Evolutionary conservation across 2,797 vertebrate genomes (phyloP), one percentile per base, ranked within the genome.

Genomic region (Spea hammondii): DNA sequence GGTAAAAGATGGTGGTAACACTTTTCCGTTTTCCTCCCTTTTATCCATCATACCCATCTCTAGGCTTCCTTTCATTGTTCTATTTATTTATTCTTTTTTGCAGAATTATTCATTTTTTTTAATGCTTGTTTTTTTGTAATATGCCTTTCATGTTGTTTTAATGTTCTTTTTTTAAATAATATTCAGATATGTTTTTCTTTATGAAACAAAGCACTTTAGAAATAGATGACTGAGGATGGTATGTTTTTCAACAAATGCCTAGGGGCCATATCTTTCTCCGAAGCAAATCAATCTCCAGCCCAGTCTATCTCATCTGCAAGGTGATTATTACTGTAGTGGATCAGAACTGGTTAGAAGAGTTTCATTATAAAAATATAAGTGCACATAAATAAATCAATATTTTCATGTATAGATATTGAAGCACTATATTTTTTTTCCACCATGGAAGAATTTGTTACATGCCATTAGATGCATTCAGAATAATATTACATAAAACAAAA

Each of bases 261-360:
- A 51, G 68, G 78, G 78, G 66, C 32, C 65, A 54, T 70, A 59
- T 79, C 13, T 69, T 60, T 79, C 74, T 70, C 49, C 54, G 60
- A 57, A 65, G 59, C 57, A 55, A 75, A 79, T 79, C 78, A 79
- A 75, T 79, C 78, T 79, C 75, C 70, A 70, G 55, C 65, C 44
- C 47, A 46, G 72, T 14, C 57, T 74, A 66, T 32, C 9, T 70
- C 62, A 70, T 70, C 72, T 75, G 48, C 50, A 70, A 55, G 53
- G 65, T 49, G 66, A 79, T 74, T 60, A 74, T 75, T 79, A 79
- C 74, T 74, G 70, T 70, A 51, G 69, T 65, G 66, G 45, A 70
- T 74, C 48, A 65, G 79, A 69, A 72, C 17, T 66, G 64, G 62
- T 67, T 59, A 77, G n/a, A 72, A 73, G 72, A 45, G 75, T 71